A percentile compares a stretch with the other conserved stretches of the same genome.
These are phyloP conservation scores for Nyctereutes procyonoides DNA, from an alignment of 2,113 vertebrate species.

Conservation along the genomic window DNA sequence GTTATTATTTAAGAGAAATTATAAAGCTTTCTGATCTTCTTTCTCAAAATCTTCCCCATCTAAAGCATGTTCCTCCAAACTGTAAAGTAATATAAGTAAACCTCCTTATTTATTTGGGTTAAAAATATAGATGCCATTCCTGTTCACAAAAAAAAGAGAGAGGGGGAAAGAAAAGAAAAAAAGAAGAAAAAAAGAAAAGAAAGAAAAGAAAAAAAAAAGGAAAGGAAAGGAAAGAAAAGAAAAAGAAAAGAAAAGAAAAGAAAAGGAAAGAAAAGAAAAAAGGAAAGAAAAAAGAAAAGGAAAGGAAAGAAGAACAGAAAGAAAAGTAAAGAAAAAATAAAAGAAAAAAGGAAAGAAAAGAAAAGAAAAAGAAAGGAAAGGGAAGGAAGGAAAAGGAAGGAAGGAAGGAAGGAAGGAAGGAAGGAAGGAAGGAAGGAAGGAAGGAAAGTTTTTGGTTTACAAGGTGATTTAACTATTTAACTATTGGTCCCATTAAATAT, in stretches of 20 bases:
- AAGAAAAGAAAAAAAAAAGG: too few relatives aligned
- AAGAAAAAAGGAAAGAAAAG: too few relatives aligned
- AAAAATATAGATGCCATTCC: conserved; percentile 59
- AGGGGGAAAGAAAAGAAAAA: neutral
- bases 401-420: too few relatives aligned
- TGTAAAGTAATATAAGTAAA: conserved; percentile 56
- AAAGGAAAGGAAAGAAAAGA: accelerated
- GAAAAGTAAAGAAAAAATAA: too few relatives aligned
- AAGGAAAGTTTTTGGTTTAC: conserved; percentile 7
- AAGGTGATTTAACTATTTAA: conserved; percentile 6
- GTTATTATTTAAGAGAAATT: conserved; percentile 56
- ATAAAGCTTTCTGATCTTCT: conserved; percentile 55
- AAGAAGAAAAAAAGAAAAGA: too few relatives aligned
- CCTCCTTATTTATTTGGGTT: conserved; percentile 30
- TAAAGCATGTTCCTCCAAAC: conserved; percentile 57
- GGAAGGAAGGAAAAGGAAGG: neutral
- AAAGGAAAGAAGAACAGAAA: too few relatives aligned
- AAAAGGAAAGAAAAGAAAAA: too few relatives aligned
- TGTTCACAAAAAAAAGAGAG: conserved; percentile 27
- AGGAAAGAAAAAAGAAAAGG: too few relatives aligned
- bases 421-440: too few relatives aligned
- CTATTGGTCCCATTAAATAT: conserved; percentile 59
- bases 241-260: neutral
- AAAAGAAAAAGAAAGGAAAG: neutral
- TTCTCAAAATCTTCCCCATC: conserved; percentile 48